Conservation (phyloP, 2,113 vertebrate species). For the Vidua chalybeata region DNA sequence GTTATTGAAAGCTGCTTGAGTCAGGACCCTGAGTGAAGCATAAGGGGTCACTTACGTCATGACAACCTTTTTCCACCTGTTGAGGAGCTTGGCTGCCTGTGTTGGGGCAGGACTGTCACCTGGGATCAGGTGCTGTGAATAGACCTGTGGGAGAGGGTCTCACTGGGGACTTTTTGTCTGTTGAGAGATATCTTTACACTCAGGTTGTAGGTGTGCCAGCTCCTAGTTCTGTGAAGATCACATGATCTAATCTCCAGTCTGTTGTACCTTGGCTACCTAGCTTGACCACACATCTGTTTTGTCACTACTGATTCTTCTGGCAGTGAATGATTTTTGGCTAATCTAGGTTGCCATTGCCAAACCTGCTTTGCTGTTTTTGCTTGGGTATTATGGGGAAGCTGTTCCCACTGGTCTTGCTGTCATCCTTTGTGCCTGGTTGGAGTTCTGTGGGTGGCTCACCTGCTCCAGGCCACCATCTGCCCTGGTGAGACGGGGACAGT, state of each 20-base stretch:
- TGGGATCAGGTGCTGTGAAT: background rate
- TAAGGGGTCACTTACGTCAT: background rate
- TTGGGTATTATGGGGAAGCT: fast-evolving
- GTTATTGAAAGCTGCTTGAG: background rate
- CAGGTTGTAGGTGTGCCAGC: background rate
- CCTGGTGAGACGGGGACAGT: background rate
- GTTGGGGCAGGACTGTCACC: too few species aligned
- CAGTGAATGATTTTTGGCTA: background rate
- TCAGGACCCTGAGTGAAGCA: fast-evolving
- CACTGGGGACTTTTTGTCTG: background rate
- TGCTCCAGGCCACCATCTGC: background rate
- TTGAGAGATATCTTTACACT: fast-evolving
- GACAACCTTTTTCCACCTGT: fast-evolving
- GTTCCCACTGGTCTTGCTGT: background rate
- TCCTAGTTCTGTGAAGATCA: background rate
- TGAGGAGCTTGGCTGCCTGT: background rate
- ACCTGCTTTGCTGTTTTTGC: background rate
- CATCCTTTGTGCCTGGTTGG: background rate
- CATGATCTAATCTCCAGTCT: fast-evolving
- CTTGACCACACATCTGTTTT: background rate
- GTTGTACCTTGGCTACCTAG: background rate
- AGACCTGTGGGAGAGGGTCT: background rate
- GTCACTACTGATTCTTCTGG: background rate
- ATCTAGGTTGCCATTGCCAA: background rate
- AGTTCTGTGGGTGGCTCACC: background rate